Base-by-base conservation (phyloP, 2,113 vertebrate species). In the Capra hircus region DNA sequence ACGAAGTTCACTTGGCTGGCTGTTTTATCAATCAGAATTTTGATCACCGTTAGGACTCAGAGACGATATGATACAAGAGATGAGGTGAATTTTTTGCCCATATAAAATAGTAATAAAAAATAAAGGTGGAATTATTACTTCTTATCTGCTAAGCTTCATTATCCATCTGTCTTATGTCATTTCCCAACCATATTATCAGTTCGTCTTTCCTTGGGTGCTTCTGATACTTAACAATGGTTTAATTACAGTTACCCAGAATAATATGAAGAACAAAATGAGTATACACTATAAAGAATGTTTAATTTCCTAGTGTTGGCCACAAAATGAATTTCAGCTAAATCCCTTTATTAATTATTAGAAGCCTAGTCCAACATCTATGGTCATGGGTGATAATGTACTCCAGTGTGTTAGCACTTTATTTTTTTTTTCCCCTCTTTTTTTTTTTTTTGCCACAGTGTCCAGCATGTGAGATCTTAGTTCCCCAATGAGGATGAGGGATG, bases 91-190 rank as follows among this genome's bases (percentile, higher is more conserved):
- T 97, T 98, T 97, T 87, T 94, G 43, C 82, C 95, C 95, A 77
- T 94, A 95, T 1, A 97, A 89, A 90, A 82, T 33, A 88, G 55
- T 87, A 90, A 96, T 91, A 90, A 95, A 90, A 98, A 88, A 98
- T 92, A 43, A 97, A 98, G 97, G 97, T 85, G 85, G 80, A 74
- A 95, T 98, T 98, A 97, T 98, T 96, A 90, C 86, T 98, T 96
- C 95, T 98, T 98, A 98, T 98, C 98, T 97, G 88, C 88, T 93
- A 89, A 74, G 97, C 92, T 97, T 98, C 97, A 97, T 98, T 98
- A 98, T 98, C 98, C 95, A 97, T 98, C 96, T 93, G 45, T 91
- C 97, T 98, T 95, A 87, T 97, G 91, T 92, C 78, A 97, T 94
- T 98, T 98, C 81, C 82, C 59, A 98, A 85, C 91, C 97, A 96